Base-by-base conservation (phyloP, 2,797 vertebrate genomes). In the Malacoctenus gilli region DNA sequence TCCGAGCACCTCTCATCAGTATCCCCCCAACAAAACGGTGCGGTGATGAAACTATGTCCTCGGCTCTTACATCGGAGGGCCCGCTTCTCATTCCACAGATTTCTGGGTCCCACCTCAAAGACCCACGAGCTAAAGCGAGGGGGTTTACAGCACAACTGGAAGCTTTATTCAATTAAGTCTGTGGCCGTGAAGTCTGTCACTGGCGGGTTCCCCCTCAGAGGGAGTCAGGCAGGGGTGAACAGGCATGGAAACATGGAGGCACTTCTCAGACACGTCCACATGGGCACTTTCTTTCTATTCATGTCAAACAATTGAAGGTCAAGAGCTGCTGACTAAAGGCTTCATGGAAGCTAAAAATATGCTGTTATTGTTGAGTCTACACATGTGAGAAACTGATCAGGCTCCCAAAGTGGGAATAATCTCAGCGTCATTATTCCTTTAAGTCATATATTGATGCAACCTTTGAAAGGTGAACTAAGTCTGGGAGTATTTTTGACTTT, bases 1-100 rank as follows among this genome's bases (percentile, higher is more conserved):
- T n/a, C n/a, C n/a, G n/a, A n/a, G n/a, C n/a, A n/a, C 25, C 58
- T 56, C 77, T 75, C 59, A 85, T 85, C 68, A 82, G 69, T 82
- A 82, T 84, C 79, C 59, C 75, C 58, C 61, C 53, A 57, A 65
- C 13, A 59, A 40, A 61, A 66, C 42, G n/a, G n/a, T n/a, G n/a
- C n/a, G n/a, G 61, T 71, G 68, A 80, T 75, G 72, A 80, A 69
- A 75, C 25, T 62, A 14, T 55, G 66, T 77, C 59, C 28, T 37
- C 64, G 59, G 47, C 14, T 30, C 61, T 6, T 13, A 51, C 64
- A 69, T 52, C 49, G 28, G 36, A 46, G 67, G 38, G 60, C 34
- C 51, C 10, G 46, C 52, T 51, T 68, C 52, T 75, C 72, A 70
- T 85, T 83, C 62, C 50, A 58, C 8, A 1, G 53, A 83, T 81